Evolutionary conservation across 2,888 invertebrate species (phyloP), one percentile per base, ranked within the genome.

Genomic region (Acrobeloides nanus): DNA sequence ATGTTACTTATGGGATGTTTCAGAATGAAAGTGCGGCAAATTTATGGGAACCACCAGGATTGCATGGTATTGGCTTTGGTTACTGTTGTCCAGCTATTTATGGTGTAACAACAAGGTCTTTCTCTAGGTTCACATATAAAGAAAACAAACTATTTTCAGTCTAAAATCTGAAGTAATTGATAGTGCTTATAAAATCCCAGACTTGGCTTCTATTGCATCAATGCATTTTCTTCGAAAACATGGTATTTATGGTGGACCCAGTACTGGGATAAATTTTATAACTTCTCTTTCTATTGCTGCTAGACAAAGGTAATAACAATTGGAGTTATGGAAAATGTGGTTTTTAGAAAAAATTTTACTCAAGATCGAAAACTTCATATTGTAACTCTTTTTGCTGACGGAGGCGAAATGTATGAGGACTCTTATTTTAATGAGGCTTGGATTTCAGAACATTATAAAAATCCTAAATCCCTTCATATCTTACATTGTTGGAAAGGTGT

Each of bases 11-110:
- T 25, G 51, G 59, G 33, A 51, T 52, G 43, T 65, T 65, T 46
- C 59, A 54, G 7, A 64, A 61, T 35, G 59, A 62, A 23, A 55
- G 56, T 8, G 64, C 57, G 3, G 52, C 37, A n/a, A 38, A 53
- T 1, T 49, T 60, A 1, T 66, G 66, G 66, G 46, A 46, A 4
- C 38, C 48, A 1, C 66, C 66, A 0, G 66, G 66, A n/a, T 44
- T 66, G n/a, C 61, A 60, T 21, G 66, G 65, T 10, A 60, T 60
- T 17, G 66, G 66, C 1, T 66, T 61, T 44, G 63, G 66, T 7
- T 21, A 48, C 21, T 27, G 31, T 15, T 49, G 44, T 7, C 31
- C 53, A 4, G 35, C 33, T 10, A 27, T 51, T 17, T 23, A 25
- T 3, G 51, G 40, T 20, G 43, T 35, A 4, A 41, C 51, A 12